Conservation (phyloP, 2,113 vertebrate genomes). For the Lepus timidus region DNA sequence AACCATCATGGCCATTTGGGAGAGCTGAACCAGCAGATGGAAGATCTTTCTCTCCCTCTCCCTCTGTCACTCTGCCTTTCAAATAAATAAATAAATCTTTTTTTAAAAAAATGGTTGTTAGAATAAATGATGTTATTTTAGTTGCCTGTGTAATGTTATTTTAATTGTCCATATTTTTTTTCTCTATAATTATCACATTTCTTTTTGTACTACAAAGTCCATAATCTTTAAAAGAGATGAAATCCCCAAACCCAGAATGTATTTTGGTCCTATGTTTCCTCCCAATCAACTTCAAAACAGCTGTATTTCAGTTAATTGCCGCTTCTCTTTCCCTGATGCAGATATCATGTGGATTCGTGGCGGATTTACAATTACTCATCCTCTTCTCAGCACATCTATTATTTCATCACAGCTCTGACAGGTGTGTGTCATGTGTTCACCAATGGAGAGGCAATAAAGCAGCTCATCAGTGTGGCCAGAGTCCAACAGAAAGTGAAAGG, state of each 20-base stretch:
- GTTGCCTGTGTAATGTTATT: neutral
- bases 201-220: neutral
- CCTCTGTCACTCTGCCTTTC: too few relatives aligned
- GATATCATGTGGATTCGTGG: neutral
- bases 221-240: neutral
- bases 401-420: conserved; percentile 15
- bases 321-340: neutral
- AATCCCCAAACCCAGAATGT: neutral
- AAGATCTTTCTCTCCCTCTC: too few relatives aligned
- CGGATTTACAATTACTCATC: neutral
- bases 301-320: conserved; percentile 46
- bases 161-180: conserved; percentile 12
- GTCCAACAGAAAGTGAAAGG: conserved; percentile 32
- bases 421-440: neutral
- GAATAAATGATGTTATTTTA: too few relatives aligned
- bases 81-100: too few relatives aligned
- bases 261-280: neutral
- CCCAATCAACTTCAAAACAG: conserved; percentile 55
- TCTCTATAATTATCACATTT: neutral
- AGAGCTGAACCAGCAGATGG: too few relatives aligned
- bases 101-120: too few relatives aligned
- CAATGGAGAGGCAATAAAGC: neutral
- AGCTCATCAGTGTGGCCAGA: neutral
- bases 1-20: too few relatives aligned
- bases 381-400: neutral